Evolutionary conservation across 2,113 vertebrate species (phyloP).

Genomic region (Agapornis roseicollis): DNA sequence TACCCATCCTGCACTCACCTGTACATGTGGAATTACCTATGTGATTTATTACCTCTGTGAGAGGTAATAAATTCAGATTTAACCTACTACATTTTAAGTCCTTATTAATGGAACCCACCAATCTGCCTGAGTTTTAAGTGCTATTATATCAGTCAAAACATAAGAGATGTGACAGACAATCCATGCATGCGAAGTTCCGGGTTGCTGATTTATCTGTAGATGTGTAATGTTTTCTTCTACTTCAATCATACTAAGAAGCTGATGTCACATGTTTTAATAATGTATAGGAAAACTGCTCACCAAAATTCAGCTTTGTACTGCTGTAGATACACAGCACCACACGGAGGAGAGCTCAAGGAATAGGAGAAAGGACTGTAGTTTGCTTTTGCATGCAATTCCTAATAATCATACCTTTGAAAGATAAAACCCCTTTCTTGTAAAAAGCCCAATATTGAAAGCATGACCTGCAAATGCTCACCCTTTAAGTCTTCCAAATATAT

Average conservation of each 20-base stretch:
- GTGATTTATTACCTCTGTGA: not conserved
- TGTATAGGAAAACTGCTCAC: not conserved
- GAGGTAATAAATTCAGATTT: not conserved
- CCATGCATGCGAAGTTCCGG: not conserved
- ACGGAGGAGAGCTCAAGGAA: slow-evolving; percentile 42
- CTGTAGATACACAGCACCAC: slow-evolving; percentile 59
- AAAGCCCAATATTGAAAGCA: not conserved
- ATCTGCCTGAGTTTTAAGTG: not conserved
- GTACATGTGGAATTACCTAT: not conserved
- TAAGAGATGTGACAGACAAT: not conserved
- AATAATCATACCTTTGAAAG: not conserved
- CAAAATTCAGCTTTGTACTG: not conserved
- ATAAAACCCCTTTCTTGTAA: not conserved
- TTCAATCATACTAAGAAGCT: not conserved
- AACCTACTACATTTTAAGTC: not conserved
- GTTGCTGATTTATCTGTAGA: slow-evolving; percentile 13
- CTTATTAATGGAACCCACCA: not conserved
- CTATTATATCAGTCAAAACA: slow-evolving; percentile 1
- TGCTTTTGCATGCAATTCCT: not conserved
- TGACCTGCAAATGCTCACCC: not conserved
- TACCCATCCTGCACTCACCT: not conserved
- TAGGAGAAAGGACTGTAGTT: not conserved
- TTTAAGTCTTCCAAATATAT: not conserved
- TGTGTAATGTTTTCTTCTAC: not conserved
- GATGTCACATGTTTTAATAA: slow-evolving; percentile 5